Percentiles rank a stretch among this genome's conserved stretches.
These are phyloP conservation scores for Meandrina meandrites DNA, from an alignment of 92 coral and sea anemone species.

Conservation along the genomic window DNA sequence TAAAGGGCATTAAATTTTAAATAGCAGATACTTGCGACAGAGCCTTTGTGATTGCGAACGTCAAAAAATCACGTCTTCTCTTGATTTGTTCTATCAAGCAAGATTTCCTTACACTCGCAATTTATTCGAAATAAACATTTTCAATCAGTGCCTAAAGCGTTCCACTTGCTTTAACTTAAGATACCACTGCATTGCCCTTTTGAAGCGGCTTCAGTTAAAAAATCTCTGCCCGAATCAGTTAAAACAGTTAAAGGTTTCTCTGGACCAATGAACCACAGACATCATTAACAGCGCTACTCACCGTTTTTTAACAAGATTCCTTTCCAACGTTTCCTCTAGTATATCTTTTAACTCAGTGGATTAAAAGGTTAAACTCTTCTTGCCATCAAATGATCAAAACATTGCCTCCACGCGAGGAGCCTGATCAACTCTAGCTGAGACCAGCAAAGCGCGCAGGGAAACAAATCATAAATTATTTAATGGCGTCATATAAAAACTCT, in stretches of 20 bases:
- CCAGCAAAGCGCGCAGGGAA: conserved; percentile 19
- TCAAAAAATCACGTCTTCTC: background rate
- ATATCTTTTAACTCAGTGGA: background rate
- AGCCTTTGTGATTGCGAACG: conserved; percentile 7
- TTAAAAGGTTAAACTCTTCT: background rate
- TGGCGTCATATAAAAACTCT: background rate
- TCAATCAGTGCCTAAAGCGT: background rate
- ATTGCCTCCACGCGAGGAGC: conserved; percentile 1
- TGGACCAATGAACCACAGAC: conserved; percentile 8
- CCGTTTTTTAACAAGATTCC: background rate
- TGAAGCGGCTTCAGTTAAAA: background rate
- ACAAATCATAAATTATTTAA: conserved; percentile 35
- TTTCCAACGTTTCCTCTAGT: background rate
- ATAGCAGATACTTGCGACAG: background rate
- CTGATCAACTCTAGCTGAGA: background rate
- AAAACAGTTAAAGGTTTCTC: conserved; percentile 7
- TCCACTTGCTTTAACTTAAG: background rate
- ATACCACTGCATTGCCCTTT: background rate
- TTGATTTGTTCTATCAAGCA: background rate
- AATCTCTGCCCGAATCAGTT: background rate
- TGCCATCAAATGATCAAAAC: background rate
- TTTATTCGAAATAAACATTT: background rate
- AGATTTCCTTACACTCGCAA: background rate
- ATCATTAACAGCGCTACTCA: background rate
- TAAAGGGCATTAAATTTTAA: conserved; percentile 16